A percentile compares a stretch with the other conserved stretches of the same genome.
These are phyloP conservation scores for Didymodactylos carnosus DNA, from an alignment of 2,888 invertebrate species.

Conservation along the genomic window DNA sequence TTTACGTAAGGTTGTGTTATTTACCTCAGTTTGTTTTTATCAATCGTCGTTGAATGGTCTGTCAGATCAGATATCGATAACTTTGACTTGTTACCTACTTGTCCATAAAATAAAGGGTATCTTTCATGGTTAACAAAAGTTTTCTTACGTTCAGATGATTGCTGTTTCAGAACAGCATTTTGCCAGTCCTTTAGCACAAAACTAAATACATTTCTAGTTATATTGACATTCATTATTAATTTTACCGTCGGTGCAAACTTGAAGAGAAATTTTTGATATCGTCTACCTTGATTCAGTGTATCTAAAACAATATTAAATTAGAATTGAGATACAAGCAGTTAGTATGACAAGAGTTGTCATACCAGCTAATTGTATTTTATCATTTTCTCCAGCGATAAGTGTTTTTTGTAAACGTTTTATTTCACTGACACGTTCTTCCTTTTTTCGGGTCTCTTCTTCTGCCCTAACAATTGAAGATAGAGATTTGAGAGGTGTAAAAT, in stretches of 20 bases:
- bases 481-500: too few relatives aligned
- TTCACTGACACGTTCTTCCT: background rate
- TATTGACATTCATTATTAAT: background rate
- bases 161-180: background rate
- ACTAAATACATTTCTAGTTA: background rate
- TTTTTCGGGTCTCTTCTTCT: background rate
- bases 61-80: too few relatives aligned
- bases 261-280: background rate
- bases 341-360: too few relatives aligned
- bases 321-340: too few relatives aligned
- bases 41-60: too few relatives aligned
- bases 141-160: background rate
- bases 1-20: too few relatives aligned
- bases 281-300: background rate
- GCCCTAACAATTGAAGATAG: background rate
- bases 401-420: background rate
- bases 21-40: too few relatives aligned
- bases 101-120: too few relatives aligned
- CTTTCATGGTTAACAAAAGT: too few relatives aligned
- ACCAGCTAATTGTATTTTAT: background rate
- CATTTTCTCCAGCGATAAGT: background rate
- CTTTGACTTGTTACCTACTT: too few relatives aligned
- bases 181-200: background rate
- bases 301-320: too few relatives aligned
- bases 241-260: background rate